A percentile compares a stretch with the other conserved stretches of the same genome.
These are phyloP conservation scores for Achatina immaculata DNA, from an alignment of 1,140 invertebrate species.

Conservation along the genomic window DNA sequence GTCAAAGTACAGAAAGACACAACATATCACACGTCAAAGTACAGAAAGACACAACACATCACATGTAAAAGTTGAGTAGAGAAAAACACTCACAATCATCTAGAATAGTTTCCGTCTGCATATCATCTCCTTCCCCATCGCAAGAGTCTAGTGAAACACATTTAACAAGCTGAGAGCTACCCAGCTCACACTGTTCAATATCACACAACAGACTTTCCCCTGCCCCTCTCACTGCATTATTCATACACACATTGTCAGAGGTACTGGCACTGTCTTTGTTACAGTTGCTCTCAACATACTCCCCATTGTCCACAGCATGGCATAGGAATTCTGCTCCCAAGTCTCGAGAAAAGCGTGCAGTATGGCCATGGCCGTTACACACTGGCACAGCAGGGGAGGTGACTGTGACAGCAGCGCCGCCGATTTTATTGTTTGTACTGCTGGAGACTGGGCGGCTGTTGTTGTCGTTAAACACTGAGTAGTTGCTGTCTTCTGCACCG, in stretches of 20 bases:
- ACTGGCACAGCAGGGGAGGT: background rate
- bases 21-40: too few relatives aligned
- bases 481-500: background rate
- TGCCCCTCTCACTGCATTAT: constrained; percentile 12
- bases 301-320: background rate
- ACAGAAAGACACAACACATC: too few relatives aligned
- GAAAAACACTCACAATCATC: constrained; percentile 21
- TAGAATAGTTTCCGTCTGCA: constrained; percentile 28
- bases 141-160: constrained; percentile 43
- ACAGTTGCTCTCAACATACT: background rate
- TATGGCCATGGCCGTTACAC: constrained; percentile 34
- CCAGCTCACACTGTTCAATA: constrained; percentile 1
- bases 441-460: background rate
- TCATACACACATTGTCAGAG: constrained; percentile 26
- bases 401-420: background rate
- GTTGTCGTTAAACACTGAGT: background rate
- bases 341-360: constrained; percentile 18
- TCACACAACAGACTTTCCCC: constrained; percentile 27
- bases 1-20: too few relatives aligned
- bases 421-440: background rate
- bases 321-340: background rate
- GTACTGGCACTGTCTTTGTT: background rate
- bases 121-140: constrained; percentile 39
- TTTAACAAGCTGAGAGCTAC: constrained; percentile 27
- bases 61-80: too few relatives aligned